Evolutionary conservation across 2,797 vertebrate species (phyloP).

Genomic region (Pyrocephalus nanus): DNA sequence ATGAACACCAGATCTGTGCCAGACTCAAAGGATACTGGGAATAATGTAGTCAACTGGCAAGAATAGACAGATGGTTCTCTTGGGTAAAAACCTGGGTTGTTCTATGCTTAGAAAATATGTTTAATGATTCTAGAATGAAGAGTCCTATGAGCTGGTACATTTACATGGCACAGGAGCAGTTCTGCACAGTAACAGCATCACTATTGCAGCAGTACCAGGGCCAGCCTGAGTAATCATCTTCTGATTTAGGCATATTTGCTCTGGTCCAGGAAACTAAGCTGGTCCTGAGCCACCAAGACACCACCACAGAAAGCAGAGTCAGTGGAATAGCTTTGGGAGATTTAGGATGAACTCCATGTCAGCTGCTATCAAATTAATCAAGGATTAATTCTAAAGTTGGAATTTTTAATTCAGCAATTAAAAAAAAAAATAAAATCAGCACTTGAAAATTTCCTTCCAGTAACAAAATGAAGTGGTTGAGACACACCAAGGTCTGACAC

Average conservation of each 20-base stretch:
- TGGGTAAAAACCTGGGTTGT: not conserved
- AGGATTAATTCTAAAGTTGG: not conserved
- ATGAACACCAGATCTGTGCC: not conserved
- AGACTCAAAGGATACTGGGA: not conserved
- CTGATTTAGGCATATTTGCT: not conserved
- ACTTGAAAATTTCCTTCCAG: not conserved
- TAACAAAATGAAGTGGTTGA: not conserved
- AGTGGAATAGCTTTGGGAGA: not conserved
- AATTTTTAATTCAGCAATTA: not conserved
- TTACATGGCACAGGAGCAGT: not conserved
- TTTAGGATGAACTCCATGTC: not conserved
- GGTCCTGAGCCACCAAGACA: not conserved
- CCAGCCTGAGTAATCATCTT: not conserved
- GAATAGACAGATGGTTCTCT: not conserved
- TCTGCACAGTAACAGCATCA: not conserved
- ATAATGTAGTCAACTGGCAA: not conserved
- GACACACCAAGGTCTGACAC: not conserved
- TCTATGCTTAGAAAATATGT: not conserved
- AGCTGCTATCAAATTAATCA: not conserved
- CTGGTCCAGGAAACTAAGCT: not conserved
- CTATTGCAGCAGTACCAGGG: rapidly evolving
- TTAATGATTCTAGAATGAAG: not conserved
- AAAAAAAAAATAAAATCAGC: not conserved
- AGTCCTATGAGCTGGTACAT: not conserved
- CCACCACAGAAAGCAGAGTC: not conserved